These are phyloP conservation scores for Andinoacara biseriatus DNA, from an alignment of 2,113 vertebrate species.

Conservation along the genomic window DNA sequence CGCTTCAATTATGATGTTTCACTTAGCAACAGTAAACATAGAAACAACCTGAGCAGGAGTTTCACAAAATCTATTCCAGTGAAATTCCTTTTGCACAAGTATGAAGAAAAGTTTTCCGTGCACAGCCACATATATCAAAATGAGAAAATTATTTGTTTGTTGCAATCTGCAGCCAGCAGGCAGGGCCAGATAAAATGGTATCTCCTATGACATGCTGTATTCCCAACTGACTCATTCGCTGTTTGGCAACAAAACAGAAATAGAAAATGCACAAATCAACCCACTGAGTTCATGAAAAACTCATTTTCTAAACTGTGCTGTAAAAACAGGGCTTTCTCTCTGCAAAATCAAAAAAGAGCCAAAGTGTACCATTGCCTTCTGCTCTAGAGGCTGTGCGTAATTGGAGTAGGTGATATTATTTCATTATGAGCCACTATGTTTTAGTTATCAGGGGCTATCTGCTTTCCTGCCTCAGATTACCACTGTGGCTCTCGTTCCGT, in stretches of 20 bases:
- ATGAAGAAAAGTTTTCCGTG: conserved; percentile 40
- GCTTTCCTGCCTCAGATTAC: conserved; percentile 39
- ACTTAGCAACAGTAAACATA: conserved; percentile 65
- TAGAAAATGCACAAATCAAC: conserved; percentile 55
- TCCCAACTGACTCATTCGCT: conserved; percentile 41
- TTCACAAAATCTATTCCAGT: conserved; percentile 52
- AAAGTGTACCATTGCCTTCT: conserved; percentile 39
- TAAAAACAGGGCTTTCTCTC: conserved; percentile 46
- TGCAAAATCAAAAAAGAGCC: conserved; percentile 53
- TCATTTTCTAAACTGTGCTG: conserved; percentile 32
- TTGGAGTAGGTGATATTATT: conserved; percentile 51
- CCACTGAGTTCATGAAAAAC: conserved; percentile 39
- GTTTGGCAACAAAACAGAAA: conserved; percentile 51
- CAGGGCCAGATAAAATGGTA: conserved; percentile 57
- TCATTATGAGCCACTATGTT: conserved; percentile 65
- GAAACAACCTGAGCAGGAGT: conserved; percentile 29
- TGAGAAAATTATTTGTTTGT: conserved; percentile 53
- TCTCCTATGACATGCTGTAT: conserved; percentile 60
- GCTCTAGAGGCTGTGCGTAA: conserved; percentile 40
- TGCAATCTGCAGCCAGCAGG: conserved; percentile 67
- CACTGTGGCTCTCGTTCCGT: conserved; percentile 10
- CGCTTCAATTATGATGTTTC: conserved; percentile 42
- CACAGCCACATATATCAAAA: conserved; percentile 55
- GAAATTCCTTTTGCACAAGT: conserved; percentile 38
- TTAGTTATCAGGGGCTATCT: conserved; percentile 65